A percentile compares a stretch with the other conserved stretches of the same genome.
Evolutionary conservation across 1,140 invertebrate genomes (phyloP).

Genomic region (Leptinotarsa undecemlineata): DNA sequence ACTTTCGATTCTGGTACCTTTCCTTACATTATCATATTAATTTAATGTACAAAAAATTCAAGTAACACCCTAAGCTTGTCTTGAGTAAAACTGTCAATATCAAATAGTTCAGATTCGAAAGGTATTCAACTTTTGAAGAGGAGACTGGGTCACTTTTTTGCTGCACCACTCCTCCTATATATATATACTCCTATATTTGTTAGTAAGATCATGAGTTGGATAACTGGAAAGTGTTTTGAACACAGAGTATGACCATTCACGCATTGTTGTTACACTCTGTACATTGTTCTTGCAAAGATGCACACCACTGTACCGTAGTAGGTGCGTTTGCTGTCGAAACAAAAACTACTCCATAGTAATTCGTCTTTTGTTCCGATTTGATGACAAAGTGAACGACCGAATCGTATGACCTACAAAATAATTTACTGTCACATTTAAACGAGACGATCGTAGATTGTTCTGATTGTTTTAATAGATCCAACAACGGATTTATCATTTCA

Average conservation of each 20-base stretch:
- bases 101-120: too few relatives aligned
- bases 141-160: too few relatives aligned
- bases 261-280: neutral
- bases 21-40: too few relatives aligned
- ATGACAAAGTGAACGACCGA: slow-evolving; percentile 30
- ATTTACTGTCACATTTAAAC: slow-evolving; percentile 6
- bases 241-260: neutral
- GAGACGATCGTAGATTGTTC: slow-evolving; percentile 10
- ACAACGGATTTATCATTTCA: neutral
- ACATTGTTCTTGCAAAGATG: neutral
- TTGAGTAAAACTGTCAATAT: too few relatives aligned
- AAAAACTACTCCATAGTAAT: slow-evolving; percentile 13
- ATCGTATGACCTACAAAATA: slow-evolving; percentile 29
- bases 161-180: too few relatives aligned
- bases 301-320: neutral
- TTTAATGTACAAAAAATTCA: too few relatives aligned
- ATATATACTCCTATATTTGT: too few relatives aligned
- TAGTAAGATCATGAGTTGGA: too few relatives aligned
- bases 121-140: too few relatives aligned
- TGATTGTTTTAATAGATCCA: slow-evolving; percentile 3
- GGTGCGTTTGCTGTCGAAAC: slow-evolving; percentile 16
- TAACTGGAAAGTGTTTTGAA: too few relatives aligned
- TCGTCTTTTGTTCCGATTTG: slow-evolving; percentile 23
- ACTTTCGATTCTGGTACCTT: too few relatives aligned
- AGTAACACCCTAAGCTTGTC: too few relatives aligned